Evolutionary conservation across 2,797 vertebrate species (phyloP).

Genomic region (Mastacembelus armatus): DNA sequence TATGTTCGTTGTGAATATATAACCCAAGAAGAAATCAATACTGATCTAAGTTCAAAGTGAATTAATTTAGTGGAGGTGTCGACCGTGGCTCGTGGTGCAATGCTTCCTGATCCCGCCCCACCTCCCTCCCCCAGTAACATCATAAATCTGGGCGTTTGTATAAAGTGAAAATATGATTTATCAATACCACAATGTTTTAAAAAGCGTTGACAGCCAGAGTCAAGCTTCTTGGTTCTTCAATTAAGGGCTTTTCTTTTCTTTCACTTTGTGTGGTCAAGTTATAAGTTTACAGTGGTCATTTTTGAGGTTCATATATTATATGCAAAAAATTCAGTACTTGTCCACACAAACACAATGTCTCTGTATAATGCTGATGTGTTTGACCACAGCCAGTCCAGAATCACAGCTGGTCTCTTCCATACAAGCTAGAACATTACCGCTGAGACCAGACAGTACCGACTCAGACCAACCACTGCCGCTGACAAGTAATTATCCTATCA

Average conservation of each 20-base stretch:
- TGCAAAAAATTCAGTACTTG: accelerated
- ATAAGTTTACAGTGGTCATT: no score
- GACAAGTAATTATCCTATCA: no score
- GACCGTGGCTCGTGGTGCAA: conserved; percentile 8
- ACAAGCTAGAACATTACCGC: no score
- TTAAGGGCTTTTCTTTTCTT: background rate
- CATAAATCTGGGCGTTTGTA: conserved; percentile 4
- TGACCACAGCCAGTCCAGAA: background rate
- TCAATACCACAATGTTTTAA: conserved; percentile 41
- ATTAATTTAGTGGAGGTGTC: conserved; percentile 38
- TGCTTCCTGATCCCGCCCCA: no score
- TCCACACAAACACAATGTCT: background rate
- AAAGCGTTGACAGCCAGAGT: background rate
- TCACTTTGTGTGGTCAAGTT: background rate
- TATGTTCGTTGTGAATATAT: conserved; percentile 37
- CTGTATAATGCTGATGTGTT: background rate
- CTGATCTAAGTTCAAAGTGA: conserved; percentile 29
- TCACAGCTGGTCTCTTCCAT: no score
- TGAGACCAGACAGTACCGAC: no score
- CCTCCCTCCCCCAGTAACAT: no score
- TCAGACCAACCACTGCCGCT: no score
- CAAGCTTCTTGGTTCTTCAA: background rate
- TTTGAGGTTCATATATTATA: no score
- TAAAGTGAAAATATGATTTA: conserved; percentile 18
- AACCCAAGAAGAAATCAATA: conserved; percentile 58